Percentiles rank a stretch among this genome's conserved stretches.
Evolutionary conservation across 1,140 invertebrate genomes (phyloP).

Genomic region (Drosophila takahashii): DNA sequence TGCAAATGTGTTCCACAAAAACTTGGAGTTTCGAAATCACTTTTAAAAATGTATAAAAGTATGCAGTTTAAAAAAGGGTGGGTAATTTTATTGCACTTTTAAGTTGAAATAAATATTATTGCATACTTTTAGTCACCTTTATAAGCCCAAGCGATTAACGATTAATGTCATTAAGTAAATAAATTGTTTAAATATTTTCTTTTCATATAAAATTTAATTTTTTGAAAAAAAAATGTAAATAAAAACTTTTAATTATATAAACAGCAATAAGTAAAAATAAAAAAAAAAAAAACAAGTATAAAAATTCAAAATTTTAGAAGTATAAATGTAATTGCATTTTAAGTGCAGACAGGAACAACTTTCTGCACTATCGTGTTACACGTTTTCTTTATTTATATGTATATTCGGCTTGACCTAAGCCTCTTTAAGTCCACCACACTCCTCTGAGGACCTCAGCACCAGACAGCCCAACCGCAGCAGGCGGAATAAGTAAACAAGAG

Average conservation of each 20-base stretch:
- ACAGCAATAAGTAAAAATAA: background rate
- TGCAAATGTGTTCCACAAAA: no score
- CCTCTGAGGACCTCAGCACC: background rate
- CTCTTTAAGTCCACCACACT: background rate
- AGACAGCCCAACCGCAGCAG: slow-evolving; percentile 19
- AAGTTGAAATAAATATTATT: background rate
- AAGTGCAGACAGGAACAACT: background rate
- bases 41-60: no score
- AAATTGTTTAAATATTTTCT: no score
- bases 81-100: background rate
- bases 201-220: no score
- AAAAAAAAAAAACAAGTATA: background rate
- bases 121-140: background rate
- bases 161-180: no score
- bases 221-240: no score
- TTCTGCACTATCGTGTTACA: background rate
- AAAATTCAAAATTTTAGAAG: no score
- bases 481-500: slow-evolving; percentile 24
- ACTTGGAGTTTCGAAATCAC: no score
- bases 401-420: slow-evolving; percentile 2
- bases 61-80: no score
- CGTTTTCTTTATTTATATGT: background rate
- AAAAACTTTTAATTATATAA: no score
- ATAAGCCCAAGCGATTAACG: no score
- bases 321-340: no score